Evolutionary conservation across 2,888 invertebrate species (phyloP).

Genomic region (Idaea aversata): DNA sequence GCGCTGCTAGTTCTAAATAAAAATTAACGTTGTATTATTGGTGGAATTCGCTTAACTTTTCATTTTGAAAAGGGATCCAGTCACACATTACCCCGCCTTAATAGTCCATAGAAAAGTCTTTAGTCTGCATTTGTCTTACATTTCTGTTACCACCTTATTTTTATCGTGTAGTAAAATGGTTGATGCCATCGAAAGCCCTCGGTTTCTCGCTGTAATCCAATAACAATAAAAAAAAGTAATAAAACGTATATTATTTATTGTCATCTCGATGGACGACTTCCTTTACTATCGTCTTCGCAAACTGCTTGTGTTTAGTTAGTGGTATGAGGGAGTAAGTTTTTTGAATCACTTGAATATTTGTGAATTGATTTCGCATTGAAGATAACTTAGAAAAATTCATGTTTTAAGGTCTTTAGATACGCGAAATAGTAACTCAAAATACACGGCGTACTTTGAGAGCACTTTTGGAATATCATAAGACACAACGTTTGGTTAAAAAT

Average conservation of each 20-base stretch:
- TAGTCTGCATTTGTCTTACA: conserved; percentile 33
- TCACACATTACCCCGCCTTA: no score
- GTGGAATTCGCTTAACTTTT: no score
- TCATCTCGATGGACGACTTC: conserved; percentile 34
- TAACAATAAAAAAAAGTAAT: conserved; percentile 69
- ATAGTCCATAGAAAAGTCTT: not conserved
- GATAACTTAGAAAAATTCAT: no score
- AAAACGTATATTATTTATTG: conserved; percentile 72
- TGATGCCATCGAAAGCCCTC: conserved; percentile 46
- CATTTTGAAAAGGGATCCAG: no score
- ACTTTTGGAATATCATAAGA: no score
- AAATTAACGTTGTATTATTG: no score
- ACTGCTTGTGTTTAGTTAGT: not conserved
- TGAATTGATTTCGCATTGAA: not conserved
- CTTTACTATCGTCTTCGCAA: conserved; percentile 7
- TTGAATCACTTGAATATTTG: not conserved
- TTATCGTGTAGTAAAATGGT: conserved; percentile 50
- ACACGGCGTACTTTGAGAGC: no score
- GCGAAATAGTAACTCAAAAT: no score
- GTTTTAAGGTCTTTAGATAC: no score
- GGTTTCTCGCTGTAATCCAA: conserved; percentile 61
- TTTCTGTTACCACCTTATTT: conserved; percentile 49
- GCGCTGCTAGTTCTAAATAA: no score
- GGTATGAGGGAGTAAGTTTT: not conserved
- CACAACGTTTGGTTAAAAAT: no score